Evolutionary conservation across 2,888 invertebrate genomes (phyloP).

Genomic region (Troilus luridus): DNA sequence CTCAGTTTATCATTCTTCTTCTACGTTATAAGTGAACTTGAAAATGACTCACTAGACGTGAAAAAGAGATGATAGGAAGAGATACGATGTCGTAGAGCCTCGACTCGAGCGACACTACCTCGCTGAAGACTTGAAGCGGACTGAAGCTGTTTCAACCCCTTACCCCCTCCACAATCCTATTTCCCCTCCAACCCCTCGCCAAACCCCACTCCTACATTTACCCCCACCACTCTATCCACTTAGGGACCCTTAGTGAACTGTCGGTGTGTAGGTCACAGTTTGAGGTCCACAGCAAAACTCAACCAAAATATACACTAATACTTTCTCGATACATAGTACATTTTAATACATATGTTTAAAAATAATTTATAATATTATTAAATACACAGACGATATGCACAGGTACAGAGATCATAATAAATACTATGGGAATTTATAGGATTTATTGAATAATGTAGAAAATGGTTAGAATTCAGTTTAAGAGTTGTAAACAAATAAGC

Average conservation of each 20-base stretch:
- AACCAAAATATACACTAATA: background rate
- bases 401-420: no score
- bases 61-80: background rate
- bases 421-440: no score
- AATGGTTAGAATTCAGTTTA: no score
- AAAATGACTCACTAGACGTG: background rate
- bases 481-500: no score
- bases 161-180: background rate
- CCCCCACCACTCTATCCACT: slow-evolving; percentile 28
- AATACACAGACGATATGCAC: no score
- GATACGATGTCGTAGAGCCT: background rate
- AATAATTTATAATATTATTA: no score
- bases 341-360: no score
- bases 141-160: background rate
- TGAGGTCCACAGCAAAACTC: background rate
- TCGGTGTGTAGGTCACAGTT: slow-evolving; percentile 24
- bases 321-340: background rate
- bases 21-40: background rate
- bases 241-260: background rate
- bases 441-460: no score
- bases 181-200: no score
- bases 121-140: background rate
- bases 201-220: background rate
- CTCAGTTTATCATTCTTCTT: no score
- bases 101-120: background rate